These are phyloP conservation scores for Gymnodraco acuticeps DNA, from an alignment of 2,797 vertebrate species.

Conservation along the genomic window DNA sequence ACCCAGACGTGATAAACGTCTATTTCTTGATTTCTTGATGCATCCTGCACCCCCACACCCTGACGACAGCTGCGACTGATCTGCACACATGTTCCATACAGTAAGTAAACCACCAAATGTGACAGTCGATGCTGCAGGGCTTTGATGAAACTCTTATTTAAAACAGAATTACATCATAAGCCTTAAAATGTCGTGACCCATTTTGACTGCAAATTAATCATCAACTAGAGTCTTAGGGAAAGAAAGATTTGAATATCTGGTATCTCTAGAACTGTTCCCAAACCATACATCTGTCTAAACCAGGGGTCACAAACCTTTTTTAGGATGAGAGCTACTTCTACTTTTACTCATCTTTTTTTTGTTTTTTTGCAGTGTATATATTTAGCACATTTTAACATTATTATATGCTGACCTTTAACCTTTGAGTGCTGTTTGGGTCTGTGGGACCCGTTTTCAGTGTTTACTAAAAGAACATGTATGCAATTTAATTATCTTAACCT, in stretches of 20 bases:
- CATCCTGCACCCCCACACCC: slow-evolving; percentile 11
- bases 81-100: slow-evolving; percentile 16
- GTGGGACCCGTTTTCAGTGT: too few relatives aligned
- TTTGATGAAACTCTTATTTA: slow-evolving; percentile 22
- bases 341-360: too few relatives aligned
- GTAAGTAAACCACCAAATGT: slow-evolving; percentile 8
- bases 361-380: too few relatives aligned
- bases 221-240: slow-evolving; percentile 18
- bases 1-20: neutral
- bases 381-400: too few relatives aligned
- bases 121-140: slow-evolving; percentile 6
- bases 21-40: neutral
- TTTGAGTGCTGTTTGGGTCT: too few relatives aligned
- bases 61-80: slow-evolving; percentile 27
- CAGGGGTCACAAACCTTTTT: too few relatives aligned
- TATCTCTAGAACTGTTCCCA: slow-evolving; percentile 2
- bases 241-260: slow-evolving; percentile 22
- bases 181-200: slow-evolving; percentile 27
- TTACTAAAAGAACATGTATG: too few relatives aligned
- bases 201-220: slow-evolving; percentile 47
- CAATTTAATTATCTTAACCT: too few relatives aligned
- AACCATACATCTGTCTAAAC: neutral
- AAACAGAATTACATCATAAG: slow-evolving; percentile 37
- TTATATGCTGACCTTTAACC: too few relatives aligned
- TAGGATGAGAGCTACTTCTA: too few relatives aligned